A percentile compares a stretch with the other conserved stretches of the same genome.
phyloP scores from a whole-genome alignment of 2,888 invertebrate species.

The Amitus sp. region DNA sequence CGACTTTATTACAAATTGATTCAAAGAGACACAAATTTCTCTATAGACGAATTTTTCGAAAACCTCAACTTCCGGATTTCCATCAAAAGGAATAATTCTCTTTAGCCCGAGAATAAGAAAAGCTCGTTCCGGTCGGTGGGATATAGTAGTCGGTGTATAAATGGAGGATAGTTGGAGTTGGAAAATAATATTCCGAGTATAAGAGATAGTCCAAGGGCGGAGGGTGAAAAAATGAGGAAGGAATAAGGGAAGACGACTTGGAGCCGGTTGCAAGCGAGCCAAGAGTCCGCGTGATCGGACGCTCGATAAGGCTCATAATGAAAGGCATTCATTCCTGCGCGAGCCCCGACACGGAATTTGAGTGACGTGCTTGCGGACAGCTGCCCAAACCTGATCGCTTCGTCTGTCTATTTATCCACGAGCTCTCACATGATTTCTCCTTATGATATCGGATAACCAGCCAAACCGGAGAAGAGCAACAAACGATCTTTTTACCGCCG shows the following conservation, averaged over 20 bases:
- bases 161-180: too few relatives aligned
- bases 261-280: slow-evolving; percentile 9
- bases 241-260: slow-evolving; percentile 13
- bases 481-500: slow-evolving; percentile 18
- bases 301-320: slow-evolving; percentile 62
- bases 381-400: slow-evolving; percentile 65
- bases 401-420: slow-evolving; percentile 47
- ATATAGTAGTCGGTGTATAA: too few relatives aligned
- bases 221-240: slow-evolving; percentile 12
- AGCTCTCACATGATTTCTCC: slow-evolving; percentile 59
- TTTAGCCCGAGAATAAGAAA: too few relatives aligned
- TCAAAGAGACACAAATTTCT: too few relatives aligned
- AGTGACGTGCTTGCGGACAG: slow-evolving; percentile 65
- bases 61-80: too few relatives aligned
- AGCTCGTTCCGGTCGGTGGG: too few relatives aligned
- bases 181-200: too few relatives aligned
- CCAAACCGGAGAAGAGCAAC: slow-evolving; percentile 49
- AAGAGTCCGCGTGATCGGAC: slow-evolving; percentile 50
- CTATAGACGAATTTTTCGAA: too few relatives aligned
- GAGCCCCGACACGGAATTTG: slow-evolving; percentile 60
- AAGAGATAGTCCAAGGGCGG: too few relatives aligned
- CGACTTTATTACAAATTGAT: too few relatives aligned
- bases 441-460: slow-evolving; percentile 63
- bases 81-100: too few relatives aligned
- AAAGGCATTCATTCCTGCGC: slow-evolving; percentile 63